Evolutionary conservation across 2,797 vertebrate species (phyloP), one percentile per base, ranked within the genome.

Genomic region (Ctenochaetus hawaiiensis): DNA sequence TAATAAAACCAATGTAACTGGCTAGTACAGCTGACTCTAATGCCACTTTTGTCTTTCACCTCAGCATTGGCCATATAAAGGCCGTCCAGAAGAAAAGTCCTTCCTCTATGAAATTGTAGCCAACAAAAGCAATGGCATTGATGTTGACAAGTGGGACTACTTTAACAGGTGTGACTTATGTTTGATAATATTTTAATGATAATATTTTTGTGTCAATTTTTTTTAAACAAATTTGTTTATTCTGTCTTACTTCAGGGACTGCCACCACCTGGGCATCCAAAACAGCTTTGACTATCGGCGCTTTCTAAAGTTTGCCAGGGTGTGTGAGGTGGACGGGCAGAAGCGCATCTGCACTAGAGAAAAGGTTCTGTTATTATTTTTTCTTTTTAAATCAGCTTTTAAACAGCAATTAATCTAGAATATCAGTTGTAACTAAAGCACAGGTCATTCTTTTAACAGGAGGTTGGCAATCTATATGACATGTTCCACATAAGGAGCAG

Each of bases 121-220:
- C 53, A 99, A 99, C 92, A 99, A 99, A 87, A 95, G 87, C 81
- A 99, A 95, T 8, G 97, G 98, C 71, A 97, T 99, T 3, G 98
- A 99, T 8, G 97, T 99, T 75, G 98, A 99, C 92, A 99, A 99
- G 77, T 99, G 97, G 97, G 98, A 99, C 90, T 99, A 99, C 84
- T 98, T 99, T 93, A 97, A 97, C 75, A 97, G 98, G 98, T 99
- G 91, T 1, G 61, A 3, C 11, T 73, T 20, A 6, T 67, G 26
- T 30, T 30, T 30, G 4, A 30, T 30, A 30, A 30, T 30, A 30
- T 30, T 30, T 30, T 30, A 30, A 30, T 30, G 26, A 30, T 30
- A 30, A 30, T 30, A 30, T 4, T 30, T 30, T 30, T 30, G 26
- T 30, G 26, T 30, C 16, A 26, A 37, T 47, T 10, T 1, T 4